A percentile compares a stretch with the other conserved stretches of the same genome.
These are phyloP conservation scores for Heterotis niloticus DNA, from an alignment of 2,113 vertebrate species.

Conservation along the genomic window DNA sequence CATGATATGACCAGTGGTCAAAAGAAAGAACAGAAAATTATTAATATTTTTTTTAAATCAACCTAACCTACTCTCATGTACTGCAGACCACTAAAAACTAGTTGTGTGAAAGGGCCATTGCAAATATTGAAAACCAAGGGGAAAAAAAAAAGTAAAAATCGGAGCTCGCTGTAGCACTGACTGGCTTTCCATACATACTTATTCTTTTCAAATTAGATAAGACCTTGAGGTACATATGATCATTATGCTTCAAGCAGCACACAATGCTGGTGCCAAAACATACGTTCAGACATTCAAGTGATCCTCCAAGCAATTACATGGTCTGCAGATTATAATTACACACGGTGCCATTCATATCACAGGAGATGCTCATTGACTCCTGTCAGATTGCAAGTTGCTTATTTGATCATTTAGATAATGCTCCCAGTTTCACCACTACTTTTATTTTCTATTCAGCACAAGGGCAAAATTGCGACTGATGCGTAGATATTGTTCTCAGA, in stretches of 20 bases:
- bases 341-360: conserved; percentile 6
- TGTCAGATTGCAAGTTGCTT: neutral
- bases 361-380: neutral
- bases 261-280: neutral
- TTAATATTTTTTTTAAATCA: neutral
- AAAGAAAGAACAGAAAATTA: neutral
- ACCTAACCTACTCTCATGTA: no score
- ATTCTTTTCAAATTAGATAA: neutral
- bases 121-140: neutral
- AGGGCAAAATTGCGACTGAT: neutral
- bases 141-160: neutral
- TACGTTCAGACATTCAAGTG: neutral
- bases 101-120: neutral
- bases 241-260: neutral
- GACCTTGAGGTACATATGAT: neutral
- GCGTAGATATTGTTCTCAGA: neutral
- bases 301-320: neutral
- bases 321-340: neutral
- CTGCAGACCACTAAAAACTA: neutral
- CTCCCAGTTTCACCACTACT: neutral
- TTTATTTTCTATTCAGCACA: neutral
- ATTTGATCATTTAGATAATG: neutral
- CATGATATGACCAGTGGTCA: conserved; percentile 13
- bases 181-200: neutral
- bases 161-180: neutral